Evolutionary conservation across 2,797 vertebrate genomes (phyloP).

Genomic region (Clarias laeviceps): DNA sequence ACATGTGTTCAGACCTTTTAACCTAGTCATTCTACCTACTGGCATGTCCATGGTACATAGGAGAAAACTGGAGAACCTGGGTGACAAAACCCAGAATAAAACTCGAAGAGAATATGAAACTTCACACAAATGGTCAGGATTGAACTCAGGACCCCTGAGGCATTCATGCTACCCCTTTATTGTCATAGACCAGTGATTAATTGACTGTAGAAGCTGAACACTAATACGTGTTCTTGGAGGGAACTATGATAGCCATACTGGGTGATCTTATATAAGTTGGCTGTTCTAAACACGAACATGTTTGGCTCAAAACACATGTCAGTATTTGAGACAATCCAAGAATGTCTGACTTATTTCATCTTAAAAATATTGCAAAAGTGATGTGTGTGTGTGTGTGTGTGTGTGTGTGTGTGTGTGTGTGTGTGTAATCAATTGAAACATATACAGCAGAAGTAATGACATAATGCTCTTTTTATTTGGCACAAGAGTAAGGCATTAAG

Average conservation of each 20-base stretch:
- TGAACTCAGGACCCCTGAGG: not conserved
- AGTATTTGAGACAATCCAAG: not conserved
- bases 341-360: slow-evolving; percentile 1
- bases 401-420: not conserved
- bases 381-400: not conserved
- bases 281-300: not conserved
- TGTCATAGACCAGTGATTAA: not conserved
- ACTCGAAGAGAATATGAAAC: not conserved
- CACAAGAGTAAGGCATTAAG: not conserved
- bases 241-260: not conserved
- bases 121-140: not conserved
- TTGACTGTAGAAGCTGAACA: not conserved
- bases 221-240: not conserved
- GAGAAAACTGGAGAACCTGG: not conserved
- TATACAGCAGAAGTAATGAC: slow-evolving; percentile 1
- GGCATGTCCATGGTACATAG: not conserved
- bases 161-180: not conserved
- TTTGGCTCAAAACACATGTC: not conserved
- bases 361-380: not conserved
- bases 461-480: not conserved
- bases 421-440: slow-evolving; percentile 10
- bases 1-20: slow-evolving; percentile 3
- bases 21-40: not conserved
- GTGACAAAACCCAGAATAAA: not conserved
- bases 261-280: slow-evolving; percentile 6